phyloP scores from a whole-genome alignment of 2,113 vertebrate genomes.

The Acanthochromis polyacanthus region DNA sequence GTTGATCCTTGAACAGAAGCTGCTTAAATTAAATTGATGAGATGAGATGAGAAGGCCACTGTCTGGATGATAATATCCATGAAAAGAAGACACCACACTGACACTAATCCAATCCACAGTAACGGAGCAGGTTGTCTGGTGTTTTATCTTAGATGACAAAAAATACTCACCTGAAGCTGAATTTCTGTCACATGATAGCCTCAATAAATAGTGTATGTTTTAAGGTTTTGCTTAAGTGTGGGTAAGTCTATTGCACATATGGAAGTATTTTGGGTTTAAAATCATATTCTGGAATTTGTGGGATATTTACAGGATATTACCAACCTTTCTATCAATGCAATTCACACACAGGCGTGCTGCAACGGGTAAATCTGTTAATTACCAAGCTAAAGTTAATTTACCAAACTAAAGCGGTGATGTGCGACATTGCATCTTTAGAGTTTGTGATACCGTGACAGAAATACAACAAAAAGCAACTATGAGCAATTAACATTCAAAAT shows the following conservation, averaged over 20 bases:
- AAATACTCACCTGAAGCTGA: background rate
- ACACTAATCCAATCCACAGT: background rate
- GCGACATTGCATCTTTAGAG: background rate
- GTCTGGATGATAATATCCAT: background rate
- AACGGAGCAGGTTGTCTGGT: background rate
- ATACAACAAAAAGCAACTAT: background rate
- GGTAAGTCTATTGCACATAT: background rate
- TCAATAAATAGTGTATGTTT: background rate
- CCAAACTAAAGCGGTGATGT: background rate
- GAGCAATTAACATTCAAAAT: background rate
- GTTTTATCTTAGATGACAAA: background rate
- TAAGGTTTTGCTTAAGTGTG: background rate
- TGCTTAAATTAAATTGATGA: background rate
- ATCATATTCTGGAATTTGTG: background rate
- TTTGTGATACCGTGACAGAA: background rate
- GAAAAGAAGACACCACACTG: background rate
- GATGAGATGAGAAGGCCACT: constrained; percentile 20
- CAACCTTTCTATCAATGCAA: background rate
- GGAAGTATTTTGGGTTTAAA: background rate
- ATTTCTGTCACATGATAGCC: background rate
- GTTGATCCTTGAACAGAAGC: background rate
- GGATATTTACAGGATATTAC: background rate
- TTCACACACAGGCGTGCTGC: background rate
- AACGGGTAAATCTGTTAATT: background rate
- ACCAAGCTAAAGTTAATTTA: too few relatives aligned